Conservation (phyloP, 2,113 vertebrate genomes). For the Pan troglodytes region NHGRI_mPanTro3-v2.1_pri NC_086015.1:93706501-93707000, state of each 20-base stretch:
- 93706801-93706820: neutral
- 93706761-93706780: neutral
- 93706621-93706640: neutral
- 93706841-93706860: neutral
- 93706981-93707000: neutral
- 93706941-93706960: neutral
- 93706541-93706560: neutral
- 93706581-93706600: neutral
- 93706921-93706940: neutral
- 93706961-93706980: neutral
- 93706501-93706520: neutral
- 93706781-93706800: neutral
- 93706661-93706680: neutral
- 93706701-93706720: slow-evolving; percentile 10
- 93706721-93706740: neutral
- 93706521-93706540: neutral
- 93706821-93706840: slow-evolving; percentile 2
- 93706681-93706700: neutral
- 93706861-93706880: slow-evolving; percentile 1
- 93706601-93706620: neutral
- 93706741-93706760: neutral
- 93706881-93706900: neutral
- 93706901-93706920: neutral
- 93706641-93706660: neutral
- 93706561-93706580: neutral